A percentile compares a stretch with the other conserved stretches of the same genome.
These are phyloP conservation scores for Xestia ashworthii DNA, from an alignment of 2,888 invertebrate species.

Conservation along the genomic window DNA sequence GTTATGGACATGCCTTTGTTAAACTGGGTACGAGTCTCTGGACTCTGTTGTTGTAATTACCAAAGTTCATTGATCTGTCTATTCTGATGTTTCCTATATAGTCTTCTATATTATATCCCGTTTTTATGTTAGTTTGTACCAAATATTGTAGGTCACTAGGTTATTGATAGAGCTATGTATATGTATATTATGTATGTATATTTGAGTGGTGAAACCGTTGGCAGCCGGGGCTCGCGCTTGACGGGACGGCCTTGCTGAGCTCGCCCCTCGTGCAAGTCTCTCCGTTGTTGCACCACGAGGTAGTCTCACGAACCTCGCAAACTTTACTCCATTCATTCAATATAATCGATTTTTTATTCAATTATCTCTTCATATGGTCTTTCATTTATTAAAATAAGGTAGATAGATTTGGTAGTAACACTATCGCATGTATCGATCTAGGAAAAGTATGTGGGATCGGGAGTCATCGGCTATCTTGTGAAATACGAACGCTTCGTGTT, in stretches of 20 bases:
- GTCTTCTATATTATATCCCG: not conserved
- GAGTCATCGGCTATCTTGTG: not conserved
- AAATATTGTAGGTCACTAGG: not conserved
- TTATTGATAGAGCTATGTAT: conserved; percentile 20
- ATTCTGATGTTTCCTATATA: not conserved
- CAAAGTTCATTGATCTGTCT: not conserved
- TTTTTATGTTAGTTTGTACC: conserved; percentile 5
- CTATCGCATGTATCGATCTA: not conserved
- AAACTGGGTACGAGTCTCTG: not conserved
- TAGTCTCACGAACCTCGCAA: conserved; percentile 68
- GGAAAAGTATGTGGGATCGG: not conserved
- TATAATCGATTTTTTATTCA: conserved; percentile 17
- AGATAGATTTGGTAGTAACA: conserved; percentile 24
- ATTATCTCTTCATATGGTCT: conserved; percentile 15
- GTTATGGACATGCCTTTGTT: not conserved
- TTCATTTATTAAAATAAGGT: conserved; percentile 14
- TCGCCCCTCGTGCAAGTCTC: conserved; percentile 83
- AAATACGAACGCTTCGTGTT: not conserved
- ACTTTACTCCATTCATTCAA: conserved; percentile 3
- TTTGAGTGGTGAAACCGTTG: conserved; percentile 64
- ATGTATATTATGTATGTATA: conserved; percentile 39
- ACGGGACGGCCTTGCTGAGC: conserved; percentile 80
- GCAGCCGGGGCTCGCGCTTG: conserved; percentile 82
- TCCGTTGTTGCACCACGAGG: conserved; percentile 82
- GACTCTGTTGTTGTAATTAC: not conserved